Evolutionary conservation across 2,113 vertebrate species (phyloP).

Genomic region (Baryphthengus martii): DNA sequence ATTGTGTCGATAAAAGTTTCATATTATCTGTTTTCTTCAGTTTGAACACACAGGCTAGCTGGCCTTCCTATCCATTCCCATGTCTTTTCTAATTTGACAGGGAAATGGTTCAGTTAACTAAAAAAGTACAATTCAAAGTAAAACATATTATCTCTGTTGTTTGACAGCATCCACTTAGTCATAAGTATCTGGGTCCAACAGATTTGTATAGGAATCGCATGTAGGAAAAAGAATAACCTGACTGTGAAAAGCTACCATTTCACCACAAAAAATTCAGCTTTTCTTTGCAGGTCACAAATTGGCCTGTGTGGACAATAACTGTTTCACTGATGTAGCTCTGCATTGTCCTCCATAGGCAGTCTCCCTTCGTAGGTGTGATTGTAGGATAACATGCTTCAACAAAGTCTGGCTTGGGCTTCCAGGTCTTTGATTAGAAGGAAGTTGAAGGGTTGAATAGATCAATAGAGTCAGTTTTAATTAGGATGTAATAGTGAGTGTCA

Average conservation of each 20-base stretch:
- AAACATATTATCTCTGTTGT: not conserved
- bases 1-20: not conserved
- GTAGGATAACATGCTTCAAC: not conserved
- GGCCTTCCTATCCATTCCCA: not conserved
- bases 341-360: not conserved
- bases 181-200: not conserved
- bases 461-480: slow-evolving; percentile 27
- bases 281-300: not conserved
- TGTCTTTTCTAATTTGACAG: not conserved
- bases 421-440: slow-evolving; percentile 1
- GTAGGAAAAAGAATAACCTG: not conserved
- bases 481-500: not conserved
- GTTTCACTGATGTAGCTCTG: not conserved
- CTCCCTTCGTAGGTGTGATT: not conserved
- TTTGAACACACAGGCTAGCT: not conserved
- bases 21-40: not conserved
- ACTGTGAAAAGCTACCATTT: not conserved
- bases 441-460: slow-evolving; percentile 12
- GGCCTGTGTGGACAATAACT: not conserved
- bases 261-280: not conserved
- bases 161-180: not conserved
- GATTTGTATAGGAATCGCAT: not conserved
- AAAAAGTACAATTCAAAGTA: not conserved
- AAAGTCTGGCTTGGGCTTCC: not conserved
- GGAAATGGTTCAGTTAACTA: not conserved